Evolutionary conservation across 1,140 invertebrate species (phyloP).

Genomic region (Cydia fagiglandana): DNA sequence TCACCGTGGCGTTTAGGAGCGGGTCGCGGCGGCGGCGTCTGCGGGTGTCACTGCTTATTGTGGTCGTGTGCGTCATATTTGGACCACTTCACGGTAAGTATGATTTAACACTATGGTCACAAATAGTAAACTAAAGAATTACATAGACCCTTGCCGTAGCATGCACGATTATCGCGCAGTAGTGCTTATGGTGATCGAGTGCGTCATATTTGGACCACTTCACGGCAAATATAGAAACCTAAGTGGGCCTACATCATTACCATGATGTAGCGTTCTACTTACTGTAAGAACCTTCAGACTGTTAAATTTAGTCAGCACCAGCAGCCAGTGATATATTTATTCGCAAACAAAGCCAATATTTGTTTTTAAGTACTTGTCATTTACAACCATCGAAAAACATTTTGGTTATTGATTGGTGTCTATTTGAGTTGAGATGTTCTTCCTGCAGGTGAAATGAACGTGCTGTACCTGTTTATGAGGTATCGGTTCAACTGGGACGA

Average conservation of each 20-base stretch:
- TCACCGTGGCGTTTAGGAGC: constrained; percentile 76
- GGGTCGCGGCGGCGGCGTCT: constrained; percentile 70
- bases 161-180: constrained; percentile 39
- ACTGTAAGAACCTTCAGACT: too few relatives aligned
- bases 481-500: constrained; percentile 92
- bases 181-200: constrained; percentile 74
- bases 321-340: too few relatives aligned
- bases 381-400: too few relatives aligned
- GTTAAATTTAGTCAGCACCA: too few relatives aligned
- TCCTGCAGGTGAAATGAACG: constrained; percentile 88
- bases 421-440: background rate
- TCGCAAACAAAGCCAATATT: too few relatives aligned
- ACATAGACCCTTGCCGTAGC: background rate
- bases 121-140: too few relatives aligned
- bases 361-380: too few relatives aligned
- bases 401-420: too few relatives aligned
- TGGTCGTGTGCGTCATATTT: constrained; percentile 76
- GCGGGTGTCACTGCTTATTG: constrained; percentile 74
- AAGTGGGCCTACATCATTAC: too few relatives aligned
- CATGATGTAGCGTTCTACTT: too few relatives aligned
- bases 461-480: constrained; percentile 88
- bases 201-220: constrained; percentile 77
- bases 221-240: constrained; percentile 62
- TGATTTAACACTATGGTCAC: too few relatives aligned
- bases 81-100: constrained; percentile 75